Evolutionary conservation across 1,140 invertebrate genomes (phyloP).

Genomic region (Eulimnadia texana): DNA sequence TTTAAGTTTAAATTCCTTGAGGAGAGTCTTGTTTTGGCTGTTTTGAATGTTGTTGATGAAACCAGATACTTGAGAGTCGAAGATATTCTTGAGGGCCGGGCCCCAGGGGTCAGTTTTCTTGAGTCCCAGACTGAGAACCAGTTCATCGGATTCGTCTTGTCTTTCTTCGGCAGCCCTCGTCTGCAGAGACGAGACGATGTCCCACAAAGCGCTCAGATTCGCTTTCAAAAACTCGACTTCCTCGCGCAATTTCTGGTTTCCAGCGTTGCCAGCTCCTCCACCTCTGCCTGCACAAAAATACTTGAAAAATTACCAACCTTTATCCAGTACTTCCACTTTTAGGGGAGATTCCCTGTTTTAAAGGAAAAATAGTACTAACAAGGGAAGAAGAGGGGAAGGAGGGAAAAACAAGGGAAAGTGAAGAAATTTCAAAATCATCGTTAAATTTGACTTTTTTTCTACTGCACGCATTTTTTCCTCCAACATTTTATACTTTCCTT

Average conservation of each 20-base stretch:
- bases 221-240: conserved; percentile 16
- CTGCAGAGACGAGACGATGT: conserved; percentile 13
- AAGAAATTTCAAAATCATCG: too few relatives aligned
- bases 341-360: too few relatives aligned
- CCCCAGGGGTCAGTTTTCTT: conserved; percentile 11
- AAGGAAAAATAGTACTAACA: too few relatives aligned
- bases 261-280: background rate
- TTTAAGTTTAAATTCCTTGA: too few relatives aligned
- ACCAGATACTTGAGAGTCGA: conserved; percentile 13
- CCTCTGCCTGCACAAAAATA: too few relatives aligned
- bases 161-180: conserved; percentile 13
- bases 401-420: too few relatives aligned
- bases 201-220: conserved; percentile 14
- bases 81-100: conserved; percentile 10
- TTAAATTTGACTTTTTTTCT: too few relatives aligned
- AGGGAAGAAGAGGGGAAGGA: too few relatives aligned
- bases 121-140: conserved; percentile 11
- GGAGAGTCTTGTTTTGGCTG: background rate
- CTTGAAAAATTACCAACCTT: too few relatives aligned
- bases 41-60: background rate
- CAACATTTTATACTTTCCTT: too few relatives aligned
- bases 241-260: conserved; percentile 11
- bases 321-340: too few relatives aligned
- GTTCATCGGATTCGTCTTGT: conserved; percentile 14
- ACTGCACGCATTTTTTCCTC: too few relatives aligned